Evolutionary conservation across 23 tunicate species (phyloP), one percentile per base, ranked within the genome.

Genomic region (Ciona savignyi): DNA sequence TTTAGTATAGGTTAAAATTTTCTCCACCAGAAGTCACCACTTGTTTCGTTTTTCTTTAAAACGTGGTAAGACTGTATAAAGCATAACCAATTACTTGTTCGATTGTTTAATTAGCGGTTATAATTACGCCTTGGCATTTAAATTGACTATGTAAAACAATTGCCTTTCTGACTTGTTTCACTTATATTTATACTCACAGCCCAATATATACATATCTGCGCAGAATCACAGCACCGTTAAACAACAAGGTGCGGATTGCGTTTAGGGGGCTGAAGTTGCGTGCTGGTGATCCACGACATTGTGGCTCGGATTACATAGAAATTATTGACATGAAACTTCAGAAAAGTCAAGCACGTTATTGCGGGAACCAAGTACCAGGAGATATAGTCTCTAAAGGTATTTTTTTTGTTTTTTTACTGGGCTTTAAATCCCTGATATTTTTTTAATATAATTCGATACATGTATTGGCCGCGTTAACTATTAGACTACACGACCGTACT

Each of bases 351-450:
- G 85, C 77, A 0, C 74, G 87, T 24, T 69, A 66, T 42, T 88
- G 96, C 65, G 96, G 96, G 30, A 77, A 73, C 63, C 60, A 63
- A 20, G 51, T 71, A 0, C 85, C 82, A 4, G 86, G 78, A 27
- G 96, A 88, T 51, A 82, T 88, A 0, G 80, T 88, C 19, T 88
- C 96, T 9, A 66, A 70, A 34, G 85, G 96, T 88, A 66, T 3
- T 65, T 33, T 48, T 15, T 31, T 11, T 25, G 23, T 1, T 31
- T 4, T n/a, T n/a, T n/a, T n/a, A n/a, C n/a, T n/a, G n/a, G n/a
- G n/a, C n/a, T n/a, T n/a, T n/a, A n/a, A n/a, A n/a, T n/a, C n/a
- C n/a, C n/a, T n/a, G n/a, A n/a, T n/a, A n/a, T 65, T n/a, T n/a
- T n/a, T n/a, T n/a, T n/a, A n/a, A n/a, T n/a, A n/a, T n/a, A n/a